Base-by-base conservation (phyloP, 2,113 vertebrate genomes). In the Colistium nudipinnis region DNA sequence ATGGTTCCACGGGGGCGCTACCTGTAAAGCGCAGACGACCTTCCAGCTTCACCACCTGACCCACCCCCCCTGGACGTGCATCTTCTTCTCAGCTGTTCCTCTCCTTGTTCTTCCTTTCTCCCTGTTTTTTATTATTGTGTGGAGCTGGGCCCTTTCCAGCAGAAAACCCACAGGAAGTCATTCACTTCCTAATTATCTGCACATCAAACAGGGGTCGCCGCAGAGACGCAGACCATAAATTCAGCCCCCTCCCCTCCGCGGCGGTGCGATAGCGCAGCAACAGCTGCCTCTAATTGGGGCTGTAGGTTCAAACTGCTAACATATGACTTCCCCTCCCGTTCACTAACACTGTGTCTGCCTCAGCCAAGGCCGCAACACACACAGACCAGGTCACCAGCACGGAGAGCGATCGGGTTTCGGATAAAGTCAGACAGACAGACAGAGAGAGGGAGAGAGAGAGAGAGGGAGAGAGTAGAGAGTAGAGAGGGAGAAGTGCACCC, bases 131-230 rank as follows among this genome's bases (percentile, higher is more conserved):
- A 86, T 86, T 86, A 86, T 80, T 59, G 70, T 28, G 76, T 79
- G 67, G 64, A 75, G 70, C 73, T 76, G 55, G 70, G 56, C 83
- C 70, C n/a, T n/a, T 84, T 88, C 76, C 73, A 93, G 88, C 89
- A 89, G 82, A 86, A n/a, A 90, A 81, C 90, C 90, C 92, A 94
- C 93, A 94, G 93, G 94, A 95, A 95, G 94, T 95, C 91, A 93
- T 94, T 96, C 93, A 94, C 91, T 92, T 93, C 91, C 89, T 95
- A 94, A 98, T 96, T 94, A 93, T 93, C 93, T 91, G 84, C 90
- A 94, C 94, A 94, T 94, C 94, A 95, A 96, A 94, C 91, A 89
- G 89, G 82, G 87, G 92, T 93, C 90, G 87, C 88, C 89, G 84
- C 89, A 84, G 92, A 86, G 91, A 90, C 74, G 78, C 90, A 90